Evolutionary conservation across 2,888 invertebrate species (phyloP), one percentile per base, ranked within the genome.

Genomic region (Auanema freiburgensis): DNA sequence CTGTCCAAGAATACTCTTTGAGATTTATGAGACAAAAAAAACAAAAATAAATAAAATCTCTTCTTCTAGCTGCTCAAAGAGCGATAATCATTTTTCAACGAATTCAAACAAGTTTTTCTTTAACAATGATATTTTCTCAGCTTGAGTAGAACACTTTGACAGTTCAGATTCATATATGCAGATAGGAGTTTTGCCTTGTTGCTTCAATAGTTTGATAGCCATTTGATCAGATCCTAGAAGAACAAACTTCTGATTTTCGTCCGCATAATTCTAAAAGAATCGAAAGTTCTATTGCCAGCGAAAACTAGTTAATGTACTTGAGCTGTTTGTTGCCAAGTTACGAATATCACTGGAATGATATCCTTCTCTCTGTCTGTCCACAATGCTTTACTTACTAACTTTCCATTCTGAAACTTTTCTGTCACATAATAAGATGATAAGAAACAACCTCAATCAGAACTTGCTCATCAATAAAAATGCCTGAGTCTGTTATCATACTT

Each of bases 191-290:
- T 21, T 46, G 4, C 21, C 21, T 6, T 21, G 4, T 6, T 46
- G 4, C 10, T 21, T 46, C 46, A 46, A 10, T 46, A 46, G 10
- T 6, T 21, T 16, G 3, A 46, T 5, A 10, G 46, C 3, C 4
- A 46, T 3, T 21, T 21, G 16, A 46, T 46, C 46, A 18, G 46
- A 21, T 46, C 46, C 46, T 6, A 46, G 46, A 46, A 46, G 46
- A 21, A 21, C 21, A 46, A 21, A 46, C 46, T 46, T 21, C 10
- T 33, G 3, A 3, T 33, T 33, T 33, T 33, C 33, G 8, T 33
- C 33, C 3, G 33, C 33, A 33, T 33, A 33, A 8, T 33, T 33
- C 33, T 33, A 33, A 33, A 33, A n/a, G n/a, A n/a, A n/a, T n/a
- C n/a, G n/a, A n/a, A n/a, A n/a, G n/a, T n/a, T n/a, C n/a, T n/a